Evolutionary conservation across 1,140 invertebrate genomes (phyloP), one percentile per base, ranked within the genome.

Genomic region (Pogonomyrmex californicus): DNA sequence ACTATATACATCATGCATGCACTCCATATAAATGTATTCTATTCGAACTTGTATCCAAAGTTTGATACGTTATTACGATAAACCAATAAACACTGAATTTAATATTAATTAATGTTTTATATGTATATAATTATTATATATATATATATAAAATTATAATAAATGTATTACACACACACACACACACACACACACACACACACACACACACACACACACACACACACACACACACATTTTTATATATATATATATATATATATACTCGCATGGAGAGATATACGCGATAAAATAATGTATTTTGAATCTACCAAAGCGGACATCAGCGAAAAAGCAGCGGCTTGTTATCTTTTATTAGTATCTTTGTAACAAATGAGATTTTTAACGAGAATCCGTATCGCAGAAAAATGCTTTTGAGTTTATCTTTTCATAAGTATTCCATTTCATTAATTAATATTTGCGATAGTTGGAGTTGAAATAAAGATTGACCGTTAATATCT

Each of bases 361-460:
- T 62, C 30, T 36, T 44, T 3, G 9, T 36, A 77, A 30, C 0
- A 3, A 47, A 36, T 7, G 56, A 62, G 23, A 47, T 62, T 62
- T 47, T 62, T 33, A 33, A 62, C 4, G 75, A 47, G 23, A 77
- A 77, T 62, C 38, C 4, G 58, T 47, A 56, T 14, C 12, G 73
- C 41, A 9, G 4, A 47, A 62, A 62, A 77, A 47, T 47, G 1
- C 38, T 77, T 36, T 44, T 23, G 9, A 44, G 9, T n/a, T 30
- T 47, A 7, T 33, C 9, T 77, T 47, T 47, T 62, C 30, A 62
- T 33, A 44, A 77, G 7, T 47, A 12, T 44, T 7, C 1, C 30
- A 77, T 36, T 36, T 33, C 14, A 41, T 62, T 47, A 9, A 63
- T 77, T 62, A 77, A 77, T 77, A 77, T 77, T 62, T 10, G 38